Evolutionary conservation across 2,113 vertebrate species (phyloP), one percentile per base, ranked within the genome.

Genomic region (Struthio camelus): DNA sequence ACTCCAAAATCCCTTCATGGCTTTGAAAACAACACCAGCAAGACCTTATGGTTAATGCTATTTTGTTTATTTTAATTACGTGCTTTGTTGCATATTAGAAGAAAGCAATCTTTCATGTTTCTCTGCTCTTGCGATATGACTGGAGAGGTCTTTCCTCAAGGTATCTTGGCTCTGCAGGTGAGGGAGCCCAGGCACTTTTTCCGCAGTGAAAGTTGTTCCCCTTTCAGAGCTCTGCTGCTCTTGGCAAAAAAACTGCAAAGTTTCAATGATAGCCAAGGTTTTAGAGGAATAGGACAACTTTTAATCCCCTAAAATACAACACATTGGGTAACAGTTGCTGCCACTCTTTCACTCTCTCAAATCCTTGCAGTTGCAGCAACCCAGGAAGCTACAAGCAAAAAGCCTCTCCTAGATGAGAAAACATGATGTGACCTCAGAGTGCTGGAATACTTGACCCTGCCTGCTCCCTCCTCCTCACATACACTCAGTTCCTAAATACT

Each of bases 1-100:
- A 75, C 40, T 83, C 42, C 28, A 80, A 82, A 94, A 83, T 80
- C 36, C 82, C 30, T 87, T 82, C 50, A 38, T n/a, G 42, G 79
- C 76, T 91, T 83, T 79, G 89, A 65, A 87, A 97, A 96, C 1
- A 7, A 85, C 78, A 73, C 44, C 88, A 85, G 36, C 6, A 90
- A 83, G 87, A 80, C 62, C 59, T 94, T 36, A 22, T 10, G 23
- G 53, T 46, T 77, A 85, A 64, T 36, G 40, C 8, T 50, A 50
- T 34, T 91, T 82, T 73, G 11, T 72, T 93, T 40, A 70, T 77
- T 92, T 96, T 83, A 66, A 87, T 91, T 40, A 64, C 4, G 50
- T 38, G 34, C 50, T 90, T 90, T 83, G 30, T 46, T 85, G 38
- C 4, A 16, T 58, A 3, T 30, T 76, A 76, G 70, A 89, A 87